phyloP scores from a whole-genome alignment of 2,113 vertebrate genomes.

The Melospiza melodia region DNA sequence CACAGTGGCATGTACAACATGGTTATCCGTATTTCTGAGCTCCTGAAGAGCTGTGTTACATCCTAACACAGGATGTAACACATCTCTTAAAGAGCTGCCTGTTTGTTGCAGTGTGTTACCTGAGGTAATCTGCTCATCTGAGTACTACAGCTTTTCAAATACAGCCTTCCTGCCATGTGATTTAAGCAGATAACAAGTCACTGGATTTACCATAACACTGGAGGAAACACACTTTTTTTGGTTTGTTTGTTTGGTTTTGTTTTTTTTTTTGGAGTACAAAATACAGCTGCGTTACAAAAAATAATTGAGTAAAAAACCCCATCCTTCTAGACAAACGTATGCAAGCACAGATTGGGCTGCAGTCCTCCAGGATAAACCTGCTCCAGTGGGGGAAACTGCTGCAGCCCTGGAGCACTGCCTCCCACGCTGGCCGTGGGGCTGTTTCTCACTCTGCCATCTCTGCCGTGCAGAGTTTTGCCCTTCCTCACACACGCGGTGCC shows the following conservation, averaged over 20 bases:
- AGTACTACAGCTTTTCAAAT: not conserved
- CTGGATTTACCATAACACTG: not conserved
- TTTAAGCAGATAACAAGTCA: not conserved
- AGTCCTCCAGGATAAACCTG: not conserved
- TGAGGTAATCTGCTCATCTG: not conserved
- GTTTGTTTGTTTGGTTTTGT: too few relatives aligned
- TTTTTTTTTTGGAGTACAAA: not conserved
- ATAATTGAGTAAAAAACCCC: not conserved
- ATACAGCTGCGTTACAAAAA: rapidly evolving
- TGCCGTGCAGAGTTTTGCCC: rapidly evolving
- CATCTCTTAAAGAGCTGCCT: not conserved
- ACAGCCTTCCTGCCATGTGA: not conserved
- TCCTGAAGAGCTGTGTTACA: not conserved
- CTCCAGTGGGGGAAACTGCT: not conserved
- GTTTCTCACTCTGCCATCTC: not conserved
- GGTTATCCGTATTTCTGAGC: not conserved
- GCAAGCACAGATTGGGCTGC: not conserved
- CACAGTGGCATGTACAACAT: not conserved
- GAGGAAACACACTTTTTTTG: not conserved
- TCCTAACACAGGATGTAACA: too few relatives aligned
- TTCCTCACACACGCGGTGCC: rapidly evolving
- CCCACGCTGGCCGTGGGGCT: rapidly evolving
- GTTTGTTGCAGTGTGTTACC: not conserved
- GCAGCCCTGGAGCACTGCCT: rapidly evolving
- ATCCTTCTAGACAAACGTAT: not conserved